Evolutionary conservation across 2,113 vertebrate genomes (phyloP), one percentile per base, ranked within the genome.

Genomic region (Phoenicopterus ruber): DNA sequence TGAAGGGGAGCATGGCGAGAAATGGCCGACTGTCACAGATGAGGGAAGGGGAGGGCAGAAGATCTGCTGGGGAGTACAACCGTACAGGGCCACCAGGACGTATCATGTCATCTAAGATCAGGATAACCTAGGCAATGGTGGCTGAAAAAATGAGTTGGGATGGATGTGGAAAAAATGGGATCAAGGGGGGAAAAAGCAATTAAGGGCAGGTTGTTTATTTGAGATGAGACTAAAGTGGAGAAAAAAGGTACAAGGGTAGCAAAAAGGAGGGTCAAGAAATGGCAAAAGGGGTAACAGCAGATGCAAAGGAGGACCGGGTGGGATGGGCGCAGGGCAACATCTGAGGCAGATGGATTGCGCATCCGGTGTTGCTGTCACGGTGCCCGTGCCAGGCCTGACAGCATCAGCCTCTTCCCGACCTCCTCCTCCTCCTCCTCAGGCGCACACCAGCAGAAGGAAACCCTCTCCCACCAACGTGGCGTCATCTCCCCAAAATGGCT

Each of bases 1-100:
- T 69, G 49, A 91, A 89, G 22, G 25, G 49, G 40, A 76, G 17
- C 54, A 69, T 55, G 40, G 52, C 2, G 11, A 61, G 54, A 73
- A 71, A 61, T 0, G 3, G 22, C 17, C 0, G 0, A 79, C 44
- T 40, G 28, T 26, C 38, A 74, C 22, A 59, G 52, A 28, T 0
- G 2, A 57, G 12, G 36, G 54, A 79, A 58, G 25, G 9, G 17
- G n/a, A 72, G 20, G 15, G n/a, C 47, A 76, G 36, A 61, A 31
- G 46, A 87, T 31, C 18, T 84, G 34, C 38, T 50, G 52, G 24
- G 7, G 13, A 11, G 4, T 11, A 65, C 26, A 84, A 32, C 17
- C 14, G 4, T 66, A n/a, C 38, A 52, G n/a, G 44, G n/a, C 28
- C 74, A 86, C 29, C 47, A 62, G 44, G 17, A 72, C 20, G 36